Evolutionary conservation across 2,797 vertebrate species (phyloP).

Genomic region (Chaenodraco wilsoni): DNA sequence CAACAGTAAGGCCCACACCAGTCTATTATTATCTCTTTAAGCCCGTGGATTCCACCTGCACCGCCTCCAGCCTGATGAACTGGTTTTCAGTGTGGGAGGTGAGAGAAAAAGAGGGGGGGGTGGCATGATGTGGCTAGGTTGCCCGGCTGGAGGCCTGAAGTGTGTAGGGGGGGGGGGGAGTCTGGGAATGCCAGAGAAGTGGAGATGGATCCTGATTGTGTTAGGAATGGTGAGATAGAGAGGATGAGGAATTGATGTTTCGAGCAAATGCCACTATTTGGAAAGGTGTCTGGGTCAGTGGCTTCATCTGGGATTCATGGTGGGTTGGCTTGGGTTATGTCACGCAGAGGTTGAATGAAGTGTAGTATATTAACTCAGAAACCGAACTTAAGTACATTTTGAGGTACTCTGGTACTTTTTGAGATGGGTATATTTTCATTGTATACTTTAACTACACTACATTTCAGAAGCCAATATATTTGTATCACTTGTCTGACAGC

Average conservation of each 20-base stretch:
- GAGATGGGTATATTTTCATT: no score
- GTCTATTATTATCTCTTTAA: slow-evolving; percentile 85
- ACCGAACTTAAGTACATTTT: no score
- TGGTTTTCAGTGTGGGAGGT: slow-evolving; percentile 69
- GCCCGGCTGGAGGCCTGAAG: slow-evolving; percentile 15
- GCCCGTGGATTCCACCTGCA: slow-evolving; percentile 76
- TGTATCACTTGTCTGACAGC: no score
- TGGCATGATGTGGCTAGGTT: slow-evolving; percentile 38
- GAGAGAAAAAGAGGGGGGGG: slow-evolving; percentile 30
- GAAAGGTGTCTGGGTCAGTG: slow-evolving; percentile 33
- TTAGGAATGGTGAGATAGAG: slow-evolving; percentile 35
- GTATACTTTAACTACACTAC: no score
- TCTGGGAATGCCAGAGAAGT: slow-evolving; percentile 15
- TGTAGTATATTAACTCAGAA: no score
- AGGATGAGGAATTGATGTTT: slow-evolving; percentile 27
- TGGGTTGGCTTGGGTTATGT: slow-evolving; percentile 18
- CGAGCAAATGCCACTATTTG: slow-evolving; percentile 33
- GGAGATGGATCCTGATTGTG: slow-evolving; percentile 44
- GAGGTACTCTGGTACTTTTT: no score
- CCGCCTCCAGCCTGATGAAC: slow-evolving; percentile 72
- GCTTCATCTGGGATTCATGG: slow-evolving; percentile 8
- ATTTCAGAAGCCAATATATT: no score
- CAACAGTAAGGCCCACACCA: slow-evolving; percentile 78
- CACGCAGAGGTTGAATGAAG: no score
- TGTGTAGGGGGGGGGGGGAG: not conserved